These are phyloP conservation scores for Hormiphora californensis DNA, from an alignment of 37 sponge, comb jelly and placozoan species.

Conservation along the genomic window DNA sequence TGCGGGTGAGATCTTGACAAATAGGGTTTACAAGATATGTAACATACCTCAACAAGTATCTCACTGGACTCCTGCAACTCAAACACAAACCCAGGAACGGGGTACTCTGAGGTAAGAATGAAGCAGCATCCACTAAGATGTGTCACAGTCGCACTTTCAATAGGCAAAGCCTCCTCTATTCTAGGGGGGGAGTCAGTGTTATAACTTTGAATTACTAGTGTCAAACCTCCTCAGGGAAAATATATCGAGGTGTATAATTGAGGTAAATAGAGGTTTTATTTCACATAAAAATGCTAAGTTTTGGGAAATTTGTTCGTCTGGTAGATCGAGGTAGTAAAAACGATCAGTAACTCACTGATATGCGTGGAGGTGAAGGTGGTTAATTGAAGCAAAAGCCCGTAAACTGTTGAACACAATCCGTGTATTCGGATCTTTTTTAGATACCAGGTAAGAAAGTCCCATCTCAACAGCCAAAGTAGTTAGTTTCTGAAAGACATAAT, in stretches of 20 bases:
- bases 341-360: neutral
- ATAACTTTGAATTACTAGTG: too few relatives aligned
- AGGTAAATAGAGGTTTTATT: neutral
- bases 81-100: conserved; percentile 23
- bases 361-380: conserved; percentile 37
- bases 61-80: neutral
- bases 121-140: neutral
- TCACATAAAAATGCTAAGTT: too few relatives aligned
- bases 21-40: too few relatives aligned
- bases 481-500: neutral
- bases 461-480: neutral
- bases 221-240: too few relatives aligned
- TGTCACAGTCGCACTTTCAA: neutral
- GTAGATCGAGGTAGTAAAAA: too few relatives aligned
- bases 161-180: neutral
- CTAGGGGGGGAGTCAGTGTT: neutral
- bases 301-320: too few relatives aligned
- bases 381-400: neutral
- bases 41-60: conserved; percentile 9
- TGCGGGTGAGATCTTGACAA: too few relatives aligned
- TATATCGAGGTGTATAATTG: neutral
- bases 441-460: neutral
- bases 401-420: conserved; percentile 24
- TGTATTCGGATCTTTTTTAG: neutral
- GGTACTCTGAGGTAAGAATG: neutral